Evolutionary conservation across 2,113 vertebrate genomes (phyloP).

Genomic region (Rhadina sibilatrix): DNA sequence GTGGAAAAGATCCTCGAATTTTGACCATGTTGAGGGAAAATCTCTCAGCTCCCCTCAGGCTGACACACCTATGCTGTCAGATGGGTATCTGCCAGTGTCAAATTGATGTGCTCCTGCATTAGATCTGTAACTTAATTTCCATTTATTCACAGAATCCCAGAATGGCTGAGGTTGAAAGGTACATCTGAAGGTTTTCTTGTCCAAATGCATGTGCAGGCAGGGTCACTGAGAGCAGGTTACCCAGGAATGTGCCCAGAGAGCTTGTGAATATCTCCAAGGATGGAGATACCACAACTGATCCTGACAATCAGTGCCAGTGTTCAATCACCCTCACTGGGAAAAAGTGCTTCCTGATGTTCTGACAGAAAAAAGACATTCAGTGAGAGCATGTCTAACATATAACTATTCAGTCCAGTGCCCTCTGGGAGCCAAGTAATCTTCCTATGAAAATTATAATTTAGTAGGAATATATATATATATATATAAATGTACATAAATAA

Average conservation of each 20-base stretch:
- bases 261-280: neutral
- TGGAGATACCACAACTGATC: neutral
- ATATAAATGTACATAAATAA: neutral
- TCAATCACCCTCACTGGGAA: neutral
- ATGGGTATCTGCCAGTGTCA: neutral
- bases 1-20: neutral
- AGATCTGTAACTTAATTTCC: neutral
- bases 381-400: neutral
- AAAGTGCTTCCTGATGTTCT: neutral
- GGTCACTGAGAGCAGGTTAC: neutral
- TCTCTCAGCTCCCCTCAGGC: neutral
- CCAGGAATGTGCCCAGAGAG: neutral
- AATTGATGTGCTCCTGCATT: neutral
- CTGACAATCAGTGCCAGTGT: accelerated
- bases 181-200: neutral
- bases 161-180: neutral
- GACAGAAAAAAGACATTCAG: neutral
- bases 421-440: neutral
- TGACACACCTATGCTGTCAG: neutral
- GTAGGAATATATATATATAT: neutral
- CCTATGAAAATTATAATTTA: neutral
- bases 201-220: neutral
- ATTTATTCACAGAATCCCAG: neutral
- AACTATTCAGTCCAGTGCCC: neutral
- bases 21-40: neutral